phyloP scores from a whole-genome alignment of 2,888 invertebrate species.

The Siphonodentalium dalli region DNA sequence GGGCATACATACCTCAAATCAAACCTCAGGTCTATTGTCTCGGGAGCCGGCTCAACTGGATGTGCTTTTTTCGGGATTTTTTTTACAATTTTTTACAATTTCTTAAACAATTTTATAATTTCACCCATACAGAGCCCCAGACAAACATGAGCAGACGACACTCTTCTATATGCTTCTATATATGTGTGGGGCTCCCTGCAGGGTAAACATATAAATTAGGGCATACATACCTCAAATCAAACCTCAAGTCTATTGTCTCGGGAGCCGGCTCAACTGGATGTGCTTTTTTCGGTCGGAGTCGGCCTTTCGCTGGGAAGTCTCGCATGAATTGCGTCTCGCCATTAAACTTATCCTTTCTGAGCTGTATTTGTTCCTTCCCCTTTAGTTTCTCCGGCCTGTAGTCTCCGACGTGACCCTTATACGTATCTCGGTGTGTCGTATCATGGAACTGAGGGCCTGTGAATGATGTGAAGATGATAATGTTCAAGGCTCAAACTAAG shows the following conservation, averaged over 20 bases:
- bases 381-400: slow-evolving; percentile 38
- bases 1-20: slow-evolving; percentile 48
- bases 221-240: slow-evolving; percentile 51
- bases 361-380: slow-evolving; percentile 37
- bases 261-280: slow-evolving; percentile 50
- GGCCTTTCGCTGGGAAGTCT: slow-evolving; percentile 47
- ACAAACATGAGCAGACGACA: too few relatives aligned
- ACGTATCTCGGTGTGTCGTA: slow-evolving; percentile 53
- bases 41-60: slow-evolving; percentile 50
- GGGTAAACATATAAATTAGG: too few relatives aligned
- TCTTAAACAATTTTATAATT: too few relatives aligned
- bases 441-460: slow-evolving; percentile 49
- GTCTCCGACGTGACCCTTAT: slow-evolving; percentile 42
- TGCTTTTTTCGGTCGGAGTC: slow-evolving; percentile 44
- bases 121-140: too few relatives aligned
- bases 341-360: slow-evolving; percentile 43
- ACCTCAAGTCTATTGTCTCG: slow-evolving; percentile 53
- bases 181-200: too few relatives aligned
- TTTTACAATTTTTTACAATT: too few relatives aligned
- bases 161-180: too few relatives aligned
- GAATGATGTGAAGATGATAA: too few relatives aligned
- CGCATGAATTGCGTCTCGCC: slow-evolving; percentile 46
- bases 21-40: slow-evolving; percentile 55
- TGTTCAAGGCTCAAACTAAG: too few relatives aligned
- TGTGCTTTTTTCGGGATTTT: slow-evolving; percentile 46